These are phyloP conservation scores for Irena cyanogastra DNA, from an alignment of 2,113 vertebrate species.

Conservation along the genomic window DNA sequence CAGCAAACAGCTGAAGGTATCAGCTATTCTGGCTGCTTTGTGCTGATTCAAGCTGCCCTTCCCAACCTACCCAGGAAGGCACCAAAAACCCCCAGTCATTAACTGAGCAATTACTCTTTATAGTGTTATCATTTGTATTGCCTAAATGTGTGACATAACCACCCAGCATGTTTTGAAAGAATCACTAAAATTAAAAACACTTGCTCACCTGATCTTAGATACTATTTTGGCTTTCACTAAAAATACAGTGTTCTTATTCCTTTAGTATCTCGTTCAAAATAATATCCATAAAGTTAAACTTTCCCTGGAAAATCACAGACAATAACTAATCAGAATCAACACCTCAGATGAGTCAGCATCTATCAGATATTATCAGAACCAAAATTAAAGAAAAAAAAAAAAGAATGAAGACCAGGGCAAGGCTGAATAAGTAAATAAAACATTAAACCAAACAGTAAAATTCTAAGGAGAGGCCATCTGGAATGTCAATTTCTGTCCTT, in stretches of 20 bases:
- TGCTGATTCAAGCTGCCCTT: neutral
- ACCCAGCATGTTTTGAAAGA: neutral
- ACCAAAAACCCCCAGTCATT: neutral
- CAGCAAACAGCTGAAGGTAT: neutral
- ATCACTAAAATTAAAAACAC: neutral
- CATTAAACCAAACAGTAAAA: neutral
- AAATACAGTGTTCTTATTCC: neutral
- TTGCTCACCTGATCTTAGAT: neutral
- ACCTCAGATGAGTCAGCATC: neutral
- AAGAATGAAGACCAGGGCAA: neutral
- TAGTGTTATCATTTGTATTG: neutral
- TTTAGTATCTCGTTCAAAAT: neutral
- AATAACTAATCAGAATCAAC: neutral
- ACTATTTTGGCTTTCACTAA: neutral
- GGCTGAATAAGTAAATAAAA: neutral
- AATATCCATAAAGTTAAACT: neutral
- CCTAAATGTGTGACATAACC: neutral
- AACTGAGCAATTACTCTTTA: neutral
- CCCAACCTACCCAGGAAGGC: neutral
- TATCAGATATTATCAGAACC: neutral
- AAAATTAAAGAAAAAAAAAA: neutral
- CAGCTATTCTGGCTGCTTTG: neutral
- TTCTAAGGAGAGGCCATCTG: neutral
- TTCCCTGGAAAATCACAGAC: neutral
- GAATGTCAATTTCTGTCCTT: neutral